Evolutionary conservation across 2,113 vertebrate genomes (phyloP), one percentile per base, ranked within the genome.

Genomic region (Oceanodroma tethys): DNA sequence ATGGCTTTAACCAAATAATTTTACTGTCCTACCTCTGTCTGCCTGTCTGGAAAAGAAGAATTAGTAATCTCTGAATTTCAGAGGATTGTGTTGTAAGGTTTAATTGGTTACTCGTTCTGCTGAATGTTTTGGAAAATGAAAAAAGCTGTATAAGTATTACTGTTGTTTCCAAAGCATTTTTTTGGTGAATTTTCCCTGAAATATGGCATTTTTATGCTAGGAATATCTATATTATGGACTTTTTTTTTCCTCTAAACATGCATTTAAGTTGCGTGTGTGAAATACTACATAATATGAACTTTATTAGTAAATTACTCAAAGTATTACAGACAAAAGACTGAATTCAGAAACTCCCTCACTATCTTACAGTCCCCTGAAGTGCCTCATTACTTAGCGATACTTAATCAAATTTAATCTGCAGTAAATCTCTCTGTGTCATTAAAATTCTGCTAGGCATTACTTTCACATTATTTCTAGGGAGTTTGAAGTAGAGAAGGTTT

Each of bases 331-430:
- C 48, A 83, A 75, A 94, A 79, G 78, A 80, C 21, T 81, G 66
- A 81, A 79, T 89, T 89, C 48, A 86, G 76, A 91, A 94, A 50
- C 22, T 75, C 34, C 16, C 26, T 88, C 36, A 4, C 7, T 91
- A 48, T 94, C 27, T 84, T 79, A 19, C 2, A 76, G 65, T 76
- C 45, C 63, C 23, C 56, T 60, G 62, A 92, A 87, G 79, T 87
- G 25, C 88, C 53, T 95, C 73, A 29, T 96, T 96, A 84, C 48
- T 97, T 87, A 79, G 56, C 1, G 0, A 65, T 91, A 75, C 67
- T 86, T 83, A 84, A 91, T 94, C 84, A 59, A 71, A 95, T 91
- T 74, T 92, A 92, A 93, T 95, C 93, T 89, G 55, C 27, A 82
- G 45, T 82, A 87, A 93, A 91, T 95, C 66, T 93, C 38, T 70